Percentiles rank a stretch among this genome's conserved stretches.
Conservation (phyloP, 1,140 invertebrate genomes). For the Drosophila aff. region DNA sequence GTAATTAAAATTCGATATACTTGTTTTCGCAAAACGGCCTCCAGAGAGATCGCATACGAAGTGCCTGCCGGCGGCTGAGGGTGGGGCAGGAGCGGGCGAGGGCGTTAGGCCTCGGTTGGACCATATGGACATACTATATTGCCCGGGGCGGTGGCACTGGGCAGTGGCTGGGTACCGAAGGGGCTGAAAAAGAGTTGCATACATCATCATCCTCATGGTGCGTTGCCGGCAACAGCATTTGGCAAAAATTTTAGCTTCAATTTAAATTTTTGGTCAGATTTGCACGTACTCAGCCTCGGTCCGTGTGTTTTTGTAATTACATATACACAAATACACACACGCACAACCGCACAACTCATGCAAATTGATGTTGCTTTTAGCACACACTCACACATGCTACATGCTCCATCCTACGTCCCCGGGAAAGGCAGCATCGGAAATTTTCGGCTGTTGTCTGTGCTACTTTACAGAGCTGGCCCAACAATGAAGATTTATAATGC, state of each 20-base stretch:
- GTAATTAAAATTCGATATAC: conserved; percentile 85
- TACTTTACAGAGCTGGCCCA: conserved; percentile 72
- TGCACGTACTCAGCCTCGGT: conserved; percentile 75
- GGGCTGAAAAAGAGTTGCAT: conserved; percentile 46
- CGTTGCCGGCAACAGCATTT: conserved; percentile 68
- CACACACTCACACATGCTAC: conserved; percentile 41
- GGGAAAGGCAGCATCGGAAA: conserved; percentile 48
- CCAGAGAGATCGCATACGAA: conserved; percentile 44
- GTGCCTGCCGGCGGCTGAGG: conserved; percentile 1
- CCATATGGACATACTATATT: conserved; percentile 17
- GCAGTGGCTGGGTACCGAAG: not conserved
- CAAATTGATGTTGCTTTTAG: conserved; percentile 82
- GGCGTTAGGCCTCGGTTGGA: conserved; percentile 33
- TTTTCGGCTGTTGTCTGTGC: conserved; percentile 74
- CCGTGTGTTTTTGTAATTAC: conserved; percentile 79
- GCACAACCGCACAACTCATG: conserved; percentile 59
- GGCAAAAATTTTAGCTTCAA: conserved; percentile 80
- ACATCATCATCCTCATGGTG: conserved; percentile 57
- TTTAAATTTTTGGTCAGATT: conserved; percentile 85
- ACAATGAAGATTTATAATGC: conserved; percentile 81
- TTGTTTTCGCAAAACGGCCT: conserved; percentile 76
- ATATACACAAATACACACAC: conserved; percentile 54
- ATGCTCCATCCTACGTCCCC: conserved; percentile 9
- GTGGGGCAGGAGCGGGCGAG: not conserved
- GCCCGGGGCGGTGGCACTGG: conserved; percentile 14